Evolutionary conservation across 2,888 invertebrate species (phyloP).

Genomic region (Listrodromus nycthemerus): DNA sequence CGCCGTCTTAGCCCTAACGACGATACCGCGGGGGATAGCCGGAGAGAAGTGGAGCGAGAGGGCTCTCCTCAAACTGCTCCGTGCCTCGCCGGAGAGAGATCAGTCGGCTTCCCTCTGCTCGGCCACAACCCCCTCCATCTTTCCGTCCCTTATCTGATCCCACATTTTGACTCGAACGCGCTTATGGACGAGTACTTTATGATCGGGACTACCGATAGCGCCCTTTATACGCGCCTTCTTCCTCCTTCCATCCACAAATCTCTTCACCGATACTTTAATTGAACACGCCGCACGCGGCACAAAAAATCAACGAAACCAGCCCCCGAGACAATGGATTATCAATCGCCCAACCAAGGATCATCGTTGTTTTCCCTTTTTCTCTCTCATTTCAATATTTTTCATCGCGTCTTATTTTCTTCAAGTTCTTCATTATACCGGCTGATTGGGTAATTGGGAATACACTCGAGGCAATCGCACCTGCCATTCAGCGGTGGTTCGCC

Average conservation of each 20-base stretch:
- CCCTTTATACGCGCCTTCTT: slow-evolving; percentile 56
- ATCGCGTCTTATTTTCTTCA: not conserved
- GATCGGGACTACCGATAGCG: slow-evolving; percentile 69
- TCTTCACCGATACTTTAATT: slow-evolving; percentile 64
- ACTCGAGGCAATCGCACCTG: slow-evolving; percentile 52
- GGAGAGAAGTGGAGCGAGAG: not conserved
- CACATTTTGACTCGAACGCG: slow-evolving; percentile 70
- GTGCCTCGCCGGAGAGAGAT: slow-evolving; percentile 35
- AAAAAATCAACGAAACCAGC: slow-evolving; percentile 29
- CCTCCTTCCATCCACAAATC: slow-evolving; percentile 50
- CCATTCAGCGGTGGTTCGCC: slow-evolving; percentile 56
- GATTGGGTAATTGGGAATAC: slow-evolving; percentile 60
- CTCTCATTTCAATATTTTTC: not conserved
- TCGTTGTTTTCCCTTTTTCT: not conserved
- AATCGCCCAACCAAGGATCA: not conserved
- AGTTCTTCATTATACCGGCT: slow-evolving; percentile 12
- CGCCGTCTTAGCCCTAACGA: slow-evolving; percentile 60
- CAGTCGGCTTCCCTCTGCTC: slow-evolving; percentile 42
- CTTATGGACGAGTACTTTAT: slow-evolving; percentile 72
- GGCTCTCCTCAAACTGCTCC: slow-evolving; percentile 46
- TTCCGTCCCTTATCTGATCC: slow-evolving; percentile 66
- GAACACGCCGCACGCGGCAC: slow-evolving; percentile 54
- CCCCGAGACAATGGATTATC: slow-evolving; percentile 36
- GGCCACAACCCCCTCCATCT: not conserved
- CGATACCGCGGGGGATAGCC: slow-evolving; percentile 48